Conservation (phyloP, 2,888 invertebrate species). For the Cerastoderma edule region DNA sequence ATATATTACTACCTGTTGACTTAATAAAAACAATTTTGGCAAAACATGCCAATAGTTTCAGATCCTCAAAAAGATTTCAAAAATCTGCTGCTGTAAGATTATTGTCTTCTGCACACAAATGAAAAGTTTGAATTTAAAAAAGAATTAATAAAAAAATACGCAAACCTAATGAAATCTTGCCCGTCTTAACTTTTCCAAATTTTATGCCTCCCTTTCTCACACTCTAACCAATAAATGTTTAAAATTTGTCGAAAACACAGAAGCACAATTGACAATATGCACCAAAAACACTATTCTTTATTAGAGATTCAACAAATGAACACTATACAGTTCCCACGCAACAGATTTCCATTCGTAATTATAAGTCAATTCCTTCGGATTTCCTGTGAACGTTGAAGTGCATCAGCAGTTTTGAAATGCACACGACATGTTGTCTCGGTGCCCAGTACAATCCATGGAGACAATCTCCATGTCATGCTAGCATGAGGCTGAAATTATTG, state of each 20-base stretch:
- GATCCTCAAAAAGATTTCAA: too few relatives aligned
- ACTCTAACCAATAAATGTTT: conserved; percentile 9
- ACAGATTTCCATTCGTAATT: too few relatives aligned
- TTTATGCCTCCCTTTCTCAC: background rate
- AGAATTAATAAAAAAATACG: too few relatives aligned
- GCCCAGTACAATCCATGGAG: conserved; percentile 3
- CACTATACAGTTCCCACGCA: background rate
- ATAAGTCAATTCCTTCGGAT: background rate
- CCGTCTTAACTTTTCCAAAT: conserved; percentile 13
- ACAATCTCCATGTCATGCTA: conserved; percentile 19
- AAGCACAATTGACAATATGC: too few relatives aligned
- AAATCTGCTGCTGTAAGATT: too few relatives aligned
- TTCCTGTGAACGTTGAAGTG: background rate
- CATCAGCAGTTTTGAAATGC: conserved; percentile 16
- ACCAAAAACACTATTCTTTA: conserved; percentile 2
- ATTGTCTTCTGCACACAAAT: too few relatives aligned
- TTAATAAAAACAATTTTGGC: too few relatives aligned
- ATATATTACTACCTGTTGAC: too few relatives aligned
- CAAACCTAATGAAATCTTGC: conserved; percentile 19
- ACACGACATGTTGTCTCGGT: conserved; percentile 13
- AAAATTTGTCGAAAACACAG: too few relatives aligned
- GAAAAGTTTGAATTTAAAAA: too few relatives aligned
- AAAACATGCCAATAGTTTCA: too few relatives aligned
- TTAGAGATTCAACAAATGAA: conserved; percentile 2
- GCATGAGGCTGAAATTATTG: conserved; percentile 3